phyloP scores from a whole-genome alignment of 2,888 invertebrate genomes.

The Lochmaea crataegi region DNA sequence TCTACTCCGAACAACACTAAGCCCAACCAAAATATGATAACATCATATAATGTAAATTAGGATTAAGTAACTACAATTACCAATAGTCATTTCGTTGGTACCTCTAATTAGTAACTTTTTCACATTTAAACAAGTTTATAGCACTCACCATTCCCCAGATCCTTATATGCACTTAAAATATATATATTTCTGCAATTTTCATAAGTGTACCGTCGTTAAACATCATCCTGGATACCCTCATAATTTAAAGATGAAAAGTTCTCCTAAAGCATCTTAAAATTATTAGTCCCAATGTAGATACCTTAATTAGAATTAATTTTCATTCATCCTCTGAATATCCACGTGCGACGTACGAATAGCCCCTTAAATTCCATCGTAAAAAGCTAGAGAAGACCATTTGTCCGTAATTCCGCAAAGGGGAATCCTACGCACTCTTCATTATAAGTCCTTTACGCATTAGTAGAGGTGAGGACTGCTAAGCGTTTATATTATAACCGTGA shows the following conservation, averaged over 20 bases:
- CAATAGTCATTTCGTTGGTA: no score
- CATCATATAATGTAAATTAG: no score
- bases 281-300: conserved; percentile 15
- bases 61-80: no score
- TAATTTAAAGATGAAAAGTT: not conserved
- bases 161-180: no score
- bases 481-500: no score
- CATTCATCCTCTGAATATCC: conserved; percentile 25
- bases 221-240: not conserved
- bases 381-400: conserved; percentile 13
- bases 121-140: not conserved
- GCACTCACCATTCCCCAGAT: not conserved
- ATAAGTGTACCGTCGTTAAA: not conserved
- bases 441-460: conserved; percentile 19
- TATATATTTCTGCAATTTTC: not conserved
- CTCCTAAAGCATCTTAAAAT: not conserved
- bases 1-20: no score
- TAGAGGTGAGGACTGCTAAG: conserved; percentile 13
- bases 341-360: conserved; percentile 20
- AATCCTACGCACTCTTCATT: conserved; percentile 14
- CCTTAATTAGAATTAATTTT: conserved; percentile 33
- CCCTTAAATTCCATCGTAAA: conserved; percentile 30
- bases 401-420: conserved; percentile 27
- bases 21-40: no score
- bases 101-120: no score